Base-by-base conservation (phyloP, 1,140 invertebrate genomes). In the Pseudomyrmex concolor region DNA sequence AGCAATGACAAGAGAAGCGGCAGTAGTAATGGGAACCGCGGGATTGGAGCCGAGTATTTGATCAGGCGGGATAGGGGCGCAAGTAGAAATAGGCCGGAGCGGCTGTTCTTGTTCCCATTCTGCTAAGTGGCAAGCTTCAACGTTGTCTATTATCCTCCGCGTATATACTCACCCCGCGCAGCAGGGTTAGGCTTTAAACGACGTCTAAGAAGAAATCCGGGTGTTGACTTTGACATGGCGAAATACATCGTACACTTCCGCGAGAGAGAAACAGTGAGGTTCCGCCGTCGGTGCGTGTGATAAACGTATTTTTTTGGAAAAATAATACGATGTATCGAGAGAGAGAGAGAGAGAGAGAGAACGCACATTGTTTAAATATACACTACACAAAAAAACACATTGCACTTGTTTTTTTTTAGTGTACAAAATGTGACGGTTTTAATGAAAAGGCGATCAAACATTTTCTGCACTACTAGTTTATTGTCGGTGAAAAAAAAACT, bases 81-180 rank as follows among this genome's bases (percentile, higher is more conserved):
- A 87, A 90, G 87, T 91, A 91, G 89, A 86, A 92, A 88, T 90
- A 92, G 89, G 87, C 87, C 34, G 89, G 88, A 88, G 84, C 92
- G 93, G 91, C 91, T 93, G 92, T 88, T 92, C 85, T 87, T 89
- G 90, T 93, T 93, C 93, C 92, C 93, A 93, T 92, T 92, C 91
- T 90, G 85, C 86, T 91, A 89, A 86, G 91, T 89, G 90, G 86
- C 88, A 85, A 91, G 87, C 86, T 88, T 89, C 84, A 73, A 51
- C 72, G 86, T 88, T 91, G 86, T 90, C 90, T 92, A 91, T 89
- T 87, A 89, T 89, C 59, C 85, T 67, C 50, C 51, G 71, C 34
- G 34, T 34, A 34, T 67, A 84, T 64, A 74, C 60, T 90, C 84
- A 71, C 83, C 68, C 86, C 82, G 71, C 89, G 78, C 66, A 64